Evolutionary conservation across 2,888 invertebrate genomes (phyloP), one percentile per base, ranked within the genome.

Genomic region (Eupsilia transversa): DNA sequence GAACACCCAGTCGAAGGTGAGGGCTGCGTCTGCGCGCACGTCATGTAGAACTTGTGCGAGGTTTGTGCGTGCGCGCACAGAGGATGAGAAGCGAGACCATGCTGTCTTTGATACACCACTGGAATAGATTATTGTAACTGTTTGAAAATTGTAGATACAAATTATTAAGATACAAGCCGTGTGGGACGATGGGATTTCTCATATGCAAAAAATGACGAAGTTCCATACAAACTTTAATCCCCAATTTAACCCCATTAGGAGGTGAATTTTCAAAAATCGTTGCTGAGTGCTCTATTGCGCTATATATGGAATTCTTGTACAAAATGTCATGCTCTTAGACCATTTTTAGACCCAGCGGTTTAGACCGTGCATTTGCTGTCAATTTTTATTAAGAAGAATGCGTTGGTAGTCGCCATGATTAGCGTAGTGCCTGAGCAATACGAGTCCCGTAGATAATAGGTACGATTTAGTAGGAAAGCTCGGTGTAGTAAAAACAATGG

Each of bases 1-100:
- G 88, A 98, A 97, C 69, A 98, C 92, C 94, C 97, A 98, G 94
- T 98, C 98, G 92, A 98, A 98, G 0, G 98, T 98, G 38, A 98
- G 95, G 0, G 96, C 92, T 2, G 98, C 98, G 87, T 97, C 97
- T n/a, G 96, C 93, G 83, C 97, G 97, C 0, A 98, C 97, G 78
- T 97, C 97, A 85, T 97, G 97, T 0, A 98, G 97, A 0, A 98
- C 97, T 93, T 98, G 97, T 0, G 97, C 97, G 1, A 98, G 97
- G 81, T 97, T 97, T n/a, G 97, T 93, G 57, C 98, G 95, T 1
- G 97, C 97, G 30, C 97, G 97, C 3, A 97, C 97, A 0, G 97
- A 97, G 63, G 97, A 96, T 68, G 98, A 96, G 89, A 98, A 97
- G 9, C 96, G 94, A 52, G 97, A 94, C 97, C 97, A 97, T 0